These are phyloP conservation scores for Seladonia tumulorum DNA, from an alignment of 2,888 invertebrate species.

Conservation along the genomic window DNA sequence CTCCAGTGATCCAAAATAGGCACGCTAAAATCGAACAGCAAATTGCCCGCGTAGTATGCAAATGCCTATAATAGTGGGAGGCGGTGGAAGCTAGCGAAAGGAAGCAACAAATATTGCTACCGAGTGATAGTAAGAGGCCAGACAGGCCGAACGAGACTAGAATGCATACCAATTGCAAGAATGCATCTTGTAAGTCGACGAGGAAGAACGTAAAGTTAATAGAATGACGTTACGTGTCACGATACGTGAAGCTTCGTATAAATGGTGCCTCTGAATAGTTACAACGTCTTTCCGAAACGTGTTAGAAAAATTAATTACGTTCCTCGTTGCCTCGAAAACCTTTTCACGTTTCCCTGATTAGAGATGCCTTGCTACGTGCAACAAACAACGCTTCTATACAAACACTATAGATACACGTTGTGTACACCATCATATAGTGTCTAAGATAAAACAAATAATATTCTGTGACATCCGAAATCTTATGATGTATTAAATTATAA, in stretches of 20 bases:
- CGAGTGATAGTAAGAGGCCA: slow-evolving; percentile 56
- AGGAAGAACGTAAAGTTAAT: slow-evolving; percentile 63
- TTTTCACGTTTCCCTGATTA: not conserved
- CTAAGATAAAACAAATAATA: too few relatives aligned
- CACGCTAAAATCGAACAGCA: not conserved
- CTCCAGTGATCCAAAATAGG: not conserved
- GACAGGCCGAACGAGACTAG: slow-evolving; percentile 54
- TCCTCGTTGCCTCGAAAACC: not conserved
- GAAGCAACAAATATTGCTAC: slow-evolving; percentile 50
- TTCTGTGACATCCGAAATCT: too few relatives aligned
- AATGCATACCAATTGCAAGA: slow-evolving; percentile 69
- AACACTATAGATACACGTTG: too few relatives aligned
- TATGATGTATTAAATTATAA: too few relatives aligned
- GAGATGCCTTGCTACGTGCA: not conserved
- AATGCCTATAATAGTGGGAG: not conserved
- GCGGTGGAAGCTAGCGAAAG: not conserved
- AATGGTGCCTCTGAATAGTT: slow-evolving; percentile 52
- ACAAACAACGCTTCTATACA: not conserved
- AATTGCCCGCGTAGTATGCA: not conserved
- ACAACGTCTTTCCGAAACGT: slow-evolving; percentile 47
- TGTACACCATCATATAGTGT: too few relatives aligned
- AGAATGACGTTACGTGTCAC: slow-evolving; percentile 51
- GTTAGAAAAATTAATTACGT: slow-evolving; percentile 55
- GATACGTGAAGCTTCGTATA: slow-evolving; percentile 58
- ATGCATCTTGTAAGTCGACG: slow-evolving; percentile 67